Conservation (phyloP, 2,797 vertebrate genomes). For the Dendrocincla tyrannina region DNA sequence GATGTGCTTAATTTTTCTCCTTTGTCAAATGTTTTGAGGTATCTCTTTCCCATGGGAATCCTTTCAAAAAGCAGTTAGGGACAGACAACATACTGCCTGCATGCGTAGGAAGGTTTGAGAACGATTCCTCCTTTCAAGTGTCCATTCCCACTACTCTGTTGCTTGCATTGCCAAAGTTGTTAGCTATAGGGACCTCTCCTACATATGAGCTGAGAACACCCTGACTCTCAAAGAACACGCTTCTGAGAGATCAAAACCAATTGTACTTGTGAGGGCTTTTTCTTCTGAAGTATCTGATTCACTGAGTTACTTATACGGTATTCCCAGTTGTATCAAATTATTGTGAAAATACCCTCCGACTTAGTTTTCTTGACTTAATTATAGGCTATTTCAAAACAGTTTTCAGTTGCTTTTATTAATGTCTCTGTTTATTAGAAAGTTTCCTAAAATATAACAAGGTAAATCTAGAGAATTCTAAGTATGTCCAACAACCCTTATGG, state of each 20-base stretch:
- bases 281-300: background rate
- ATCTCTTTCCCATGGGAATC: background rate
- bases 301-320: background rate
- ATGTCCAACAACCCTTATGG: background rate
- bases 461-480: background rate
- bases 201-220: background rate
- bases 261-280: background rate
- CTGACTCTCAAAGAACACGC: background rate
- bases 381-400: background rate
- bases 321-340: background rate
- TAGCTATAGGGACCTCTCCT: background rate
- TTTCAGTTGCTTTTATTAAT: background rate
- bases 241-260: background rate
- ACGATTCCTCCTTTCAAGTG: background rate
- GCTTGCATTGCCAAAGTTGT: background rate
- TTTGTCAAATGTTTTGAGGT: background rate
- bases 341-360: rapidly evolving
- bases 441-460: background rate
- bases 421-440: background rate
- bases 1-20: background rate
- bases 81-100: background rate
- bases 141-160: background rate
- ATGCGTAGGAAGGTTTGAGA: background rate
- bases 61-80: background rate
- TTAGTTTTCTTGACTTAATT: background rate